These are phyloP conservation scores for Monopterus albus DNA, from an alignment of 2,113 vertebrate genomes.

Conservation along the genomic window DNA sequence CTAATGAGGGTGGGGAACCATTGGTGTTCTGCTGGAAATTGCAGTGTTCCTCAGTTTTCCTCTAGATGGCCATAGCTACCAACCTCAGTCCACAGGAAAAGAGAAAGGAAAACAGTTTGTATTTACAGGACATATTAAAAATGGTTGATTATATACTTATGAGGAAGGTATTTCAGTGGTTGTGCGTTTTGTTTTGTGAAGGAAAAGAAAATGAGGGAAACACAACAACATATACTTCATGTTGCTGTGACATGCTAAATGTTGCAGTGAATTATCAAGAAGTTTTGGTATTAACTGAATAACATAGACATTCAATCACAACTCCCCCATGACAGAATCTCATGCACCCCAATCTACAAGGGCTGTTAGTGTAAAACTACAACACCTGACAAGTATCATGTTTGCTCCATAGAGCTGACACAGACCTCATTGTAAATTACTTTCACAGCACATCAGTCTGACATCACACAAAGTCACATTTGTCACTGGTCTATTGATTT, in stretches of 20 bases:
- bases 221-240: neutral
- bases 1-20: no score
- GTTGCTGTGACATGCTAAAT: neutral
- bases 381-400: conserved; percentile 61
- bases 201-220: neutral
- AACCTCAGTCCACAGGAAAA: neutral
- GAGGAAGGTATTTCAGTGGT: neutral
- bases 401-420: conserved; percentile 33
- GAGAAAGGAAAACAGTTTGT: neutral
- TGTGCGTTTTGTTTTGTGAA: neutral
- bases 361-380: conserved; percentile 54
- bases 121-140: neutral
- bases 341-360: conserved; percentile 25
- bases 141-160: neutral
- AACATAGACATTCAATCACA: neutral
- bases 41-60: conserved; percentile 39
- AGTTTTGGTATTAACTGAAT: neutral
- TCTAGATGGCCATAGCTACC: conserved; percentile 71
- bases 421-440: conserved; percentile 38
- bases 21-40: no score
- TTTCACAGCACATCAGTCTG: conserved; percentile 4
- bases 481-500: neutral
- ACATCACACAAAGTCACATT: conserved; percentile 23
- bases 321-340: conserved; percentile 1
- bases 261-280: neutral